Percentiles rank a stretch among this genome's conserved stretches.
phyloP scores from a whole-genome alignment of 2,888 invertebrate species.

The Scaptomyza parva region DNA sequence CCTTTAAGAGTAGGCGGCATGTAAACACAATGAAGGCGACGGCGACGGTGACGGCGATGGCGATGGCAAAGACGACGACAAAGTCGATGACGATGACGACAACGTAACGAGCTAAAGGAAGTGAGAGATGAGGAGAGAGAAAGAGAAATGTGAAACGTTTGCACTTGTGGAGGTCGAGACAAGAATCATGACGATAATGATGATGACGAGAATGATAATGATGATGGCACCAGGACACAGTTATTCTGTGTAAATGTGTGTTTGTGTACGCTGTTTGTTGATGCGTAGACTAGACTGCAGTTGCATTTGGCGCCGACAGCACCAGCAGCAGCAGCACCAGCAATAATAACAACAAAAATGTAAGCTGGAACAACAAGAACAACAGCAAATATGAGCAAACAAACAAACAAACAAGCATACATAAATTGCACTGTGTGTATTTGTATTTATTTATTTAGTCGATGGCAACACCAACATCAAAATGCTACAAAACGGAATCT shows the following conservation, averaged over 20 bases:
- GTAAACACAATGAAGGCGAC: conserved; percentile 59
- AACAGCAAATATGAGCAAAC: conserved; percentile 24
- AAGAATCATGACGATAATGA: conserved; percentile 33
- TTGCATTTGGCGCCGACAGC: conserved; percentile 51
- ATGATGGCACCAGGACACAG: conserved; percentile 45
- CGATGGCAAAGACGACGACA: no score
- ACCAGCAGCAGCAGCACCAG: conserved; percentile 25
- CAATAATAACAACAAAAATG: conserved; percentile 31
- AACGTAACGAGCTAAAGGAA: conserved; percentile 13
- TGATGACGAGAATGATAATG: conserved; percentile 14
- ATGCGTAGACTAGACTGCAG: conserved; percentile 38
- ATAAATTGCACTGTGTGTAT: conserved; percentile 68
- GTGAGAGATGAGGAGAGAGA: background rate
- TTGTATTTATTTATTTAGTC: conserved; percentile 74
- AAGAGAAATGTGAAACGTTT: conserved; percentile 33
- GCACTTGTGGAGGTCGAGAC: conserved; percentile 70
- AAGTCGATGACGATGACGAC: conserved; percentile 24
- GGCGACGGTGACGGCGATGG: conserved; percentile 23
- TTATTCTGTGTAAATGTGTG: conserved; percentile 4
- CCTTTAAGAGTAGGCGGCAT: conserved; percentile 74
- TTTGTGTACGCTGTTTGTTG: conserved; percentile 29
- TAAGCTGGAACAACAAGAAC: conserved; percentile 37
- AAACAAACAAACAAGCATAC: conserved; percentile 49
- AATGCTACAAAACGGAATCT: conserved; percentile 55
- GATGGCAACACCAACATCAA: conserved; percentile 69